Evolutionary conservation across 2,113 vertebrate genomes (phyloP), one percentile per base, ranked within the genome.

Genomic region (Taxidea taxus): DNA sequence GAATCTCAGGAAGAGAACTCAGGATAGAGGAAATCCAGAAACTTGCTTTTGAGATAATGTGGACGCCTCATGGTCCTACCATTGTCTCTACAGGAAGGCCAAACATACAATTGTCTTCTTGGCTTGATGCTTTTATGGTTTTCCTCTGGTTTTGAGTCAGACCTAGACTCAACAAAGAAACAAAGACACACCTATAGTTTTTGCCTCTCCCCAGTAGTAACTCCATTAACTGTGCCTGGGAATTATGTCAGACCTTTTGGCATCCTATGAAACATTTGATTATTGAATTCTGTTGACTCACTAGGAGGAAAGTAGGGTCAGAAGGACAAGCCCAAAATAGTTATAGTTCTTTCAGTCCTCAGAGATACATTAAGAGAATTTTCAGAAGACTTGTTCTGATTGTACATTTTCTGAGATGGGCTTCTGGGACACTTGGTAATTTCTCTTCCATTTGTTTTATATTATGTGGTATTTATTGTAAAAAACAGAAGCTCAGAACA

Each of bases 1-100:
- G 72, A 87, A 27, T 97, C 56, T 96, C 62, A 72, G 90, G 77
- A 91, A 81, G 27, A 34, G 70, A 93, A 96, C 64, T 92, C 95
- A 87, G 66, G 62, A 37, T 42, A 96, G 68, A 92, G 58, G 39
- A 92, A 88, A 88, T 81, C 20, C 62, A 97, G 80, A 95, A 94
- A 89, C 29, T 86, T 91, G 12, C 20, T 58, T 58, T 68, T 83
- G 29, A 97, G 85, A 96, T 27, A 11, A n/a, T 25, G n/a, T 87
- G 62, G 44, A 94, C 47, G 12, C 78, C 64, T 58, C 75, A 84
- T 64, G 42, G n/a, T 47, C 21, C 27, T 95, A 25, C 83, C 16
- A 80, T n/a, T 68, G 18, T 87, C 77, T 72, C 86, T 20, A 27
- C 42, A 80, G 80, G 82, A 82, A 94, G 70, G 29, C 16, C 66